Evolutionary conservation across 2,888 invertebrate genomes (phyloP), one percentile per base, ranked within the genome.

Genomic region (Aphidius colemani): DNA sequence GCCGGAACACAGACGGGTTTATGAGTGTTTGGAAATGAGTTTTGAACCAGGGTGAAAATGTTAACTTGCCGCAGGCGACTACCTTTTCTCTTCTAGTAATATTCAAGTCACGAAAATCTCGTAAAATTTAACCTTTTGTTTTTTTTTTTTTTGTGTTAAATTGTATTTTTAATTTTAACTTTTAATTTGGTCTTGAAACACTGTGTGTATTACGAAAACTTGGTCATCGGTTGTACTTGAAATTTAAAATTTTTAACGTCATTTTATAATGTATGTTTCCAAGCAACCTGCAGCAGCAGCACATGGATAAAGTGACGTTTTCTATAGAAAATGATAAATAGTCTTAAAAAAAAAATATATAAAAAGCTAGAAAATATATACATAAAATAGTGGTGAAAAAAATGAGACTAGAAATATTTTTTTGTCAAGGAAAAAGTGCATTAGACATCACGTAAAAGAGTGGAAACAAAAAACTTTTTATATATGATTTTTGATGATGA

Each of bases 81-180:
- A 49, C 41, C 11, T 30, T 30, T 30, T 30, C 30, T 48, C 48
- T n/a, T 49, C 4, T n/a, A 49, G 13, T 53, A 41, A 61, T 55
- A 61, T 61, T 61, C 45, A 7, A 61, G 61, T 61, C 61, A 61
- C 61, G 61, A 53, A 61, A 61, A 11, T 48, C 45, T 61, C 48
- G 41, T 53, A 55, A 61, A 61, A 48, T 61, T 61, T 8, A 55
- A 61, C 61, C 48, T 55, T 5, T 30, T 30, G 30, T 30, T 30
- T 30, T 30, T 30, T 30, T 18, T 18, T 30, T 30, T 30, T 30
- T 30, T 30, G 1, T 61, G 30, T 30, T 55, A 46, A 46, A 18
- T 40, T 48, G 41, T 11, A 55, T 55, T 55, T 61, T 61, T 55
- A 53, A 61, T 61, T 59, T 59, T 46, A 55, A 61, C 61, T 60